Base-by-base conservation (phyloP, 64 coral and sea anemone species). In the Stichodactyla mertensii region DNA sequence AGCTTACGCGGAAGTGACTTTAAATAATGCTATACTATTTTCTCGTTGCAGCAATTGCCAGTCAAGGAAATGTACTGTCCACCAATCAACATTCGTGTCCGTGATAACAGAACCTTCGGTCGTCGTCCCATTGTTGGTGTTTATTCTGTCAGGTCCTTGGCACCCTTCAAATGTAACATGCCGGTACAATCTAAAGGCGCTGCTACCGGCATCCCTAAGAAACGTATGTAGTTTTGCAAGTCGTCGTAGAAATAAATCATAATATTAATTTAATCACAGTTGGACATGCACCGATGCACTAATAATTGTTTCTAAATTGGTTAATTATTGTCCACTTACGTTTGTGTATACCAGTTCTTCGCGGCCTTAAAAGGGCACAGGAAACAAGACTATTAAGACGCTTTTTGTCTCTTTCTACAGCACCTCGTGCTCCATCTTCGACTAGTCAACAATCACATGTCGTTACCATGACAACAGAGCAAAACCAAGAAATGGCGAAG, bases 1-100 rank as follows among this genome's bases (percentile, higher is more conserved):
- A 45, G 36, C 36, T 45, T 45, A 45, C 36, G 36, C 36, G 3
- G 36, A 45, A 45, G 36, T 45, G 36, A 45, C 36, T 45, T 45
- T 45, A 45, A 45, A 45, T 45, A 7, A 66, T n/a, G 20, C 56
- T 15, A 58, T 74, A 27, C 26, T 83, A 51, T 57, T 88, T 8
- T 84, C 83, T 20, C 61, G 61, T 10, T 86, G 6, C 86, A 96
- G 94, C 89, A 96, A 51, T 77, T 96, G 52, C 91, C 94, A 55
- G 88, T 96, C 1, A 86, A 93, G 18, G 94, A 96, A 14, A 59
- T 93, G n/a, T 96, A 96, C 77, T 86, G 82, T 10, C 94, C 94
- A 23, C 94, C 94, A 88, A 93, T 96, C 84, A 96, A 96, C 86
- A 96, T 96, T 27, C 88, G 92, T 28, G 94, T 96, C 16, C 88